phyloP scores from a whole-genome alignment of 2,113 vertebrate species.

The Zosterops pallidus region DNA sequence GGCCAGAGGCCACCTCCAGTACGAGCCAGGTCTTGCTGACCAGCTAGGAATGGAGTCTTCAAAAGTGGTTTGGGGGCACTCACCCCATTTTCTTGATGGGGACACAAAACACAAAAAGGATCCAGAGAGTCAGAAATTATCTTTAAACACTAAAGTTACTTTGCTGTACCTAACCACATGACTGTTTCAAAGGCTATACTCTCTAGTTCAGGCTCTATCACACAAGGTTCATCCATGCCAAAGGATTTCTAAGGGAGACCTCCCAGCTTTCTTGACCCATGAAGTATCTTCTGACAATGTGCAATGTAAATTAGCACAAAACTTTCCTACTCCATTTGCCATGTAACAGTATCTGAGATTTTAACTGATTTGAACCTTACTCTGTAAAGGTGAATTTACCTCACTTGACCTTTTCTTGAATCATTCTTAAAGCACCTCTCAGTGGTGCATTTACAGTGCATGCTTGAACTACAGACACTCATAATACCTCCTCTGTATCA shows the following conservation, averaged over 20 bases:
- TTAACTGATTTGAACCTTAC: conserved; percentile 17
- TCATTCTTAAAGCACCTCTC: conserved; percentile 22
- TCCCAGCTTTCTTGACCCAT: background rate
- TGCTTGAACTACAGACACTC: conserved; percentile 58
- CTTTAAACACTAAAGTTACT: background rate
- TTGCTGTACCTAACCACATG: background rate
- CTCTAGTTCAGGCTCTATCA: background rate
- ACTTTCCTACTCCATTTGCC: background rate
- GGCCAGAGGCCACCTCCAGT: background rate
- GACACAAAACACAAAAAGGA: background rate
- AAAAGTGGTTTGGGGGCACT: background rate
- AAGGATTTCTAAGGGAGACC: background rate
- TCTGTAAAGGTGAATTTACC: conserved; percentile 42
- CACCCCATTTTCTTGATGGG: background rate
- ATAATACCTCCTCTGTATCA: conserved; percentile 38
- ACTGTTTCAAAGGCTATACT: background rate
- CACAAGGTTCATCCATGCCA: background rate
- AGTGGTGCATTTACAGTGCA: conserved; percentile 12
- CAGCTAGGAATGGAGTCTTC: background rate
- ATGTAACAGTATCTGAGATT: conserved; percentile 14
- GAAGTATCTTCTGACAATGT: background rate
- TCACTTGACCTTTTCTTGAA: conserved; percentile 35
- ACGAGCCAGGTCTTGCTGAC: background rate
- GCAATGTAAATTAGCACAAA: background rate
- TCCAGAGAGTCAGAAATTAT: background rate